Evolutionary conservation across 2,888 invertebrate genomes (phyloP).

Genomic region (Mythimna lalbum): DNA sequence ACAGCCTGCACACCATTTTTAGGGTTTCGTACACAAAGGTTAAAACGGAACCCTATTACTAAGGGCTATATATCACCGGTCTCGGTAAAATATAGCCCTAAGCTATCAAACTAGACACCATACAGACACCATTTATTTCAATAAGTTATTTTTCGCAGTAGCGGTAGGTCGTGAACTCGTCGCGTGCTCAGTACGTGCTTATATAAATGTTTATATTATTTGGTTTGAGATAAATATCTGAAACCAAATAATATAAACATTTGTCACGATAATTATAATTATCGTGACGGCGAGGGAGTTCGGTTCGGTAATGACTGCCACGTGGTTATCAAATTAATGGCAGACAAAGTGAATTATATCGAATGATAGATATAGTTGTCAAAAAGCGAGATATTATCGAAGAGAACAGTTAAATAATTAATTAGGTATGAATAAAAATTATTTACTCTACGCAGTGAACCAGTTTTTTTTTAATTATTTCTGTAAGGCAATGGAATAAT

Average conservation of each 20-base stretch:
- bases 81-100: too few species aligned
- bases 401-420: not conserved
- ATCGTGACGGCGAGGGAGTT: not conserved
- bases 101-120: too few species aligned
- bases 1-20: not conserved
- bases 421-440: not conserved
- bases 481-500: not conserved
- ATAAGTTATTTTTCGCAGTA: conserved; percentile 5
- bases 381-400: too few species aligned
- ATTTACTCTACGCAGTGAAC: not conserved
- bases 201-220: conserved; percentile 4
- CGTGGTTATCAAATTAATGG: conserved; percentile 4
- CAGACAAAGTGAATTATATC: not conserved
- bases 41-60: too few species aligned
- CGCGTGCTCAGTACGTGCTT: not conserved
- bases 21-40: too few species aligned
- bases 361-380: not conserved
- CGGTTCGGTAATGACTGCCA: not conserved
- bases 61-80: too few species aligned
- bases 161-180: conserved; percentile 8
- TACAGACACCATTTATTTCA: too few species aligned
- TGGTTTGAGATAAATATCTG: conserved; percentile 10
- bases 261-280: too few species aligned
- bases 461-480: not conserved
- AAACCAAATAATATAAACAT: too few species aligned